Evolutionary conservation across 2,888 invertebrate genomes (phyloP).

Genomic region (Mamestra brassicae): DNA sequence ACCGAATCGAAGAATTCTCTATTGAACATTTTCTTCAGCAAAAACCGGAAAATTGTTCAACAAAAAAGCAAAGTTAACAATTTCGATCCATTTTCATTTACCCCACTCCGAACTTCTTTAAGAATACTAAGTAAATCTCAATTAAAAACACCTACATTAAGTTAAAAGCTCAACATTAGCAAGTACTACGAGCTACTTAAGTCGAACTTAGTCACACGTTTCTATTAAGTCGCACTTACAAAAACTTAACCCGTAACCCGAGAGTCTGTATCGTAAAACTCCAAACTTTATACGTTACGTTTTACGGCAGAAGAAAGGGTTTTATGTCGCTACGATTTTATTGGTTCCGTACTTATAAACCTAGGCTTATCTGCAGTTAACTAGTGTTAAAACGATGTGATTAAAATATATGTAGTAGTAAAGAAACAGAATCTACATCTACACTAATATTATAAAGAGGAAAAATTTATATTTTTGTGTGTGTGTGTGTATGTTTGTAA

Average conservation of each 20-base stretch:
- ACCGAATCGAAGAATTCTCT: background rate
- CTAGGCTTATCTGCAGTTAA: slow-evolving; percentile 21
- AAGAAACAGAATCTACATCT: background rate
- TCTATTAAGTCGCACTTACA: slow-evolving; percentile 72
- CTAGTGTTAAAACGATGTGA: slow-evolving; percentile 13
- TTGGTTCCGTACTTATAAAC: slow-evolving; percentile 35
- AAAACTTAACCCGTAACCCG: slow-evolving; percentile 69
- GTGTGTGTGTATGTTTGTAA: too few relatives aligned
- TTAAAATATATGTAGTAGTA: slow-evolving; percentile 17
- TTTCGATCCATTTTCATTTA: slow-evolving; percentile 48
- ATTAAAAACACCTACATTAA: slow-evolving; percentile 59
- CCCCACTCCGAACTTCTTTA: slow-evolving; percentile 12
- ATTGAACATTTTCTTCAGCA: background rate
- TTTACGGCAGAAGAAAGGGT: slow-evolving; percentile 54
- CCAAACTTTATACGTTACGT: slow-evolving; percentile 66
- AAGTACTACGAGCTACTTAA: slow-evolving; percentile 54
- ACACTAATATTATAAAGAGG: too few relatives aligned
- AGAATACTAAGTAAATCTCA: slow-evolving; percentile 53
- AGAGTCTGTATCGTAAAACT: slow-evolving; percentile 65
- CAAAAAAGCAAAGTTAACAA: slow-evolving; percentile 13
- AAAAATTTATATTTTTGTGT: too few relatives aligned
- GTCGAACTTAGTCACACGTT: slow-evolving; percentile 67
- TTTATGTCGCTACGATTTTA: slow-evolving; percentile 55
- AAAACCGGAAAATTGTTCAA: slow-evolving; percentile 19
- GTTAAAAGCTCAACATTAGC: slow-evolving; percentile 61